Conservation (phyloP, 2,797 vertebrate genomes). For the Falco novaeseelandiae region DNA sequence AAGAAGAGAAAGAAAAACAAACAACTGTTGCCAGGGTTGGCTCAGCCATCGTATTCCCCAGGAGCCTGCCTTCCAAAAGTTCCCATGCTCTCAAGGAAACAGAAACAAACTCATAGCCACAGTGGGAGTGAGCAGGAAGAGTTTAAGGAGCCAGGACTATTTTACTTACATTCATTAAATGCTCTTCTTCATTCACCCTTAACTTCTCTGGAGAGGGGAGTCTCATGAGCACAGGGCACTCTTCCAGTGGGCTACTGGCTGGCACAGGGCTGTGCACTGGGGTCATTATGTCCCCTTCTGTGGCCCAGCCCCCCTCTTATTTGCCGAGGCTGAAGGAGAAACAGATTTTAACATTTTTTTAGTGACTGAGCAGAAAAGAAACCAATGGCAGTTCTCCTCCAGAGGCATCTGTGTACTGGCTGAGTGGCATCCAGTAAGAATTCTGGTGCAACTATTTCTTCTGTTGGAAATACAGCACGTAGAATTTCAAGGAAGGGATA, state of each 20-base stretch:
- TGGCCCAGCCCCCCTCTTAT: neutral
- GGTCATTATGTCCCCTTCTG: neutral
- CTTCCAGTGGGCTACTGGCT: neutral
- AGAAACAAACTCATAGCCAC: neutral
- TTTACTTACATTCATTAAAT: slow-evolving; percentile 20
- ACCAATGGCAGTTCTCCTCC: neutral
- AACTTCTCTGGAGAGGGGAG: neutral
- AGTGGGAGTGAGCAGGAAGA: neutral
- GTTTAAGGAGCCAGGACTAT: neutral
- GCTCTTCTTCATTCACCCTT: neutral
- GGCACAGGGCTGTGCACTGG: neutral
- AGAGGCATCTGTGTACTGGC: neutral
- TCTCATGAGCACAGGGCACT: slow-evolving; percentile 8
- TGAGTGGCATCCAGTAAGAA: neutral
- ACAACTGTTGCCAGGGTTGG: neutral
- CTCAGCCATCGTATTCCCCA: neutral
- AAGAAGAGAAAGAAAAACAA: neutral
- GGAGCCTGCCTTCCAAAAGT: neutral
- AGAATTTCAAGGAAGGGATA: neutral
- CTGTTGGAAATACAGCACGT: neutral
- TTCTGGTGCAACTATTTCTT: neutral
- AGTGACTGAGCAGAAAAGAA: neutral
- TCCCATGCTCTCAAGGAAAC: neutral
- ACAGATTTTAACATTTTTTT: neutral
- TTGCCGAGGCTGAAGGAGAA: slow-evolving; percentile 20